These are phyloP conservation scores for Drosophila trapezifrons DNA, from an alignment of 1,140 invertebrate species.

Conservation along the genomic window DNA sequence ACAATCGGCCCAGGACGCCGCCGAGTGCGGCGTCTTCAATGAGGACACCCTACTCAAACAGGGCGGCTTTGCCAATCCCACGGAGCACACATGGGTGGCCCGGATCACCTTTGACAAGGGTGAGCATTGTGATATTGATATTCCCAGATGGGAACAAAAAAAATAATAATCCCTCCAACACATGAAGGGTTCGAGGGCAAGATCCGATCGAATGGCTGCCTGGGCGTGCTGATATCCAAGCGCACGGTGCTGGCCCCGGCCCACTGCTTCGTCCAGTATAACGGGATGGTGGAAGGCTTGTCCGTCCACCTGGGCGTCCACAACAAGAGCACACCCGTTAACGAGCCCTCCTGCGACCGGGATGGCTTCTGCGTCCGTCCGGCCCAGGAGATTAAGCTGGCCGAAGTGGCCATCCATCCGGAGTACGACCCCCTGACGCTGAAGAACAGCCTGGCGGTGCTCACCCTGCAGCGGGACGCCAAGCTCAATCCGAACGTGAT, in stretches of 20 bases:
- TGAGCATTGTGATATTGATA: conserved; percentile 2
- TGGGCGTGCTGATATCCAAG: conserved; percentile 60
- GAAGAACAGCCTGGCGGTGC: conserved; percentile 60
- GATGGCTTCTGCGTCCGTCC: conserved; percentile 63
- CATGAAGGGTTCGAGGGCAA: conserved; percentile 49
- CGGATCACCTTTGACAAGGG: conserved; percentile 53
- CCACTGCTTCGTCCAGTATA: conserved; percentile 64
- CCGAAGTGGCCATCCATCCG: conserved; percentile 63
- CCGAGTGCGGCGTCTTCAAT: conserved; percentile 41
- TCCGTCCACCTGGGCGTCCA: conserved; percentile 68
- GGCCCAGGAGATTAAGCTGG: conserved; percentile 60
- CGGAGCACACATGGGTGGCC: conserved; percentile 67
- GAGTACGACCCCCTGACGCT: conserved; percentile 62
- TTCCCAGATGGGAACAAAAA: too few relatives aligned
- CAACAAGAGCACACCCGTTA: conserved; percentile 47
- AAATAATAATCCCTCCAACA: background rate
- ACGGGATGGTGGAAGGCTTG: conserved; percentile 41
- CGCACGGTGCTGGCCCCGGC: conserved; percentile 62
- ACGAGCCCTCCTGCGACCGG: conserved; percentile 31
- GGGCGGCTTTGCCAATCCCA: conserved; percentile 39
- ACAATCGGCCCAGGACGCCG: conserved; percentile 6
- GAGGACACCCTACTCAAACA: conserved; percentile 49
- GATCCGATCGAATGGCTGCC: conserved; percentile 40
- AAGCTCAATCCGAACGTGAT: conserved; percentile 50
- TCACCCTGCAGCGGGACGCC: conserved; percentile 54